A percentile compares a stretch with the other conserved stretches of the same genome.
These are phyloP conservation scores for Hydrozoanthus gracilis DNA, from an alignment of 92 coral and sea anemone genomes.

Conservation along the genomic window DNA sequence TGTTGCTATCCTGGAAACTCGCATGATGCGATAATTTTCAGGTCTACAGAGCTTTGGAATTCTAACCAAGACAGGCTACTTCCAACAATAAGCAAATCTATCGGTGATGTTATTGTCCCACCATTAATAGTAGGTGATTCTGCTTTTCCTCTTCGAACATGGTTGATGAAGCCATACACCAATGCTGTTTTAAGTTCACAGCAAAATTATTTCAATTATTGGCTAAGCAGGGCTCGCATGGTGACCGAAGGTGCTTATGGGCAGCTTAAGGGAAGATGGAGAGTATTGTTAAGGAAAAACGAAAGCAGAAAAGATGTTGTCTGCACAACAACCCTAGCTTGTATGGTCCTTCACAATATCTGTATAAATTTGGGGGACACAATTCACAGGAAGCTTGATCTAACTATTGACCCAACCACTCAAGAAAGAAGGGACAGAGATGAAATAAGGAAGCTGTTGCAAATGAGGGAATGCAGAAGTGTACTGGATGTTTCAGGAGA, in stretches of 20 bases:
- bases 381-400: conserved; percentile 60
- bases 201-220: conserved; percentile 41
- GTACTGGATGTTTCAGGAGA: conserved; percentile 59
- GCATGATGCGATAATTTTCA: conserved; percentile 39
- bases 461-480: conserved; percentile 68
- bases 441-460: conserved; percentile 69
- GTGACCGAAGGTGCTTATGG: conserved; percentile 54
- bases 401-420: conserved; percentile 64
- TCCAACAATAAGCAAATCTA: conserved; percentile 17
- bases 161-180: conserved; percentile 46
- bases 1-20: conserved; percentile 57
- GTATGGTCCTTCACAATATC: conserved; percentile 39
- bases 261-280: conserved; percentile 54
- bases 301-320: conserved; percentile 29
- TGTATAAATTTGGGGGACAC: conserved; percentile 37
- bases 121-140: conserved; percentile 30
- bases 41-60: conserved; percentile 34
- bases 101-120: conserved; percentile 18
- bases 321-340: conserved; percentile 45
- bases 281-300: conserved; percentile 33
- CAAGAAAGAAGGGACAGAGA: conserved; percentile 72
- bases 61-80: neutral
- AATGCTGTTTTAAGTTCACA: conserved; percentile 45
- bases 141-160: conserved; percentile 43
- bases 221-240: conserved; percentile 50